Percentiles rank a stretch among this genome's conserved stretches.
These are phyloP conservation scores for Melanotus villosus DNA, from an alignment of 2,888 invertebrate species.

Conservation along the genomic window DNA sequence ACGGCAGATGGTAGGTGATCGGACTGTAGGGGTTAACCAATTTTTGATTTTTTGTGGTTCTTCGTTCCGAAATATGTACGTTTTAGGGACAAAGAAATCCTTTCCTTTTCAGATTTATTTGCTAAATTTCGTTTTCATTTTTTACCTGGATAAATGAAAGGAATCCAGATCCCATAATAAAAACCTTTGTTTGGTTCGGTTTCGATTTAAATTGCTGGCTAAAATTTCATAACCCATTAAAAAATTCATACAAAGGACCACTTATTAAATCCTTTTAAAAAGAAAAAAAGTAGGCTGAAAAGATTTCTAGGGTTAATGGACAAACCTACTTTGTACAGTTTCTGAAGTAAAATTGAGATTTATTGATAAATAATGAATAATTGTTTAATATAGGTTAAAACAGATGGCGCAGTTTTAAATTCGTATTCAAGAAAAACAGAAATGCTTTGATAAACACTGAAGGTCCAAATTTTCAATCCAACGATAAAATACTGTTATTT, in stretches of 20 bases:
- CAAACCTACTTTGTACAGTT: too few relatives aligned
- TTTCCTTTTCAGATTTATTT: conserved; percentile 46
- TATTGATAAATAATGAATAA: too few relatives aligned
- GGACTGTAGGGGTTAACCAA: conserved; percentile 33
- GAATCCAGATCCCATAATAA: not conserved
- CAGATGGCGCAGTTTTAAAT: too few relatives aligned
- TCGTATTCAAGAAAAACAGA: too few relatives aligned
- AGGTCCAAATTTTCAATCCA: too few relatives aligned
- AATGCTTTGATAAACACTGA: too few relatives aligned
- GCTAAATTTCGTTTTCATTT: conserved; percentile 43
- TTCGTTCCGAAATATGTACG: conserved; percentile 21
- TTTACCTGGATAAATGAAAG: conserved; percentile 29
- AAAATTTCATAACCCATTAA: not conserved
- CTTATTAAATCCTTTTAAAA: not conserved
- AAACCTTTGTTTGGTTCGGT: conserved; percentile 29
- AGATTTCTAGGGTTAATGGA: too few relatives aligned
- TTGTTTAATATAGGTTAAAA: too few relatives aligned
- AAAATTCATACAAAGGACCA: not conserved
- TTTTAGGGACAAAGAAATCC: conserved; percentile 38
- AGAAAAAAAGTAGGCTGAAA: not conserved
- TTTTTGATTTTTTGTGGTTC: conserved; percentile 40
- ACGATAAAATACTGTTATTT: too few relatives aligned
- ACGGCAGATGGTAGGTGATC: conserved; percentile 53
- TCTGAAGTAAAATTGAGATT: too few relatives aligned
- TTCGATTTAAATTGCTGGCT: not conserved